Evolutionary conservation across 2,888 invertebrate genomes (phyloP), one percentile per base, ranked within the genome.

Genomic region (Agrochola macilenta): DNA sequence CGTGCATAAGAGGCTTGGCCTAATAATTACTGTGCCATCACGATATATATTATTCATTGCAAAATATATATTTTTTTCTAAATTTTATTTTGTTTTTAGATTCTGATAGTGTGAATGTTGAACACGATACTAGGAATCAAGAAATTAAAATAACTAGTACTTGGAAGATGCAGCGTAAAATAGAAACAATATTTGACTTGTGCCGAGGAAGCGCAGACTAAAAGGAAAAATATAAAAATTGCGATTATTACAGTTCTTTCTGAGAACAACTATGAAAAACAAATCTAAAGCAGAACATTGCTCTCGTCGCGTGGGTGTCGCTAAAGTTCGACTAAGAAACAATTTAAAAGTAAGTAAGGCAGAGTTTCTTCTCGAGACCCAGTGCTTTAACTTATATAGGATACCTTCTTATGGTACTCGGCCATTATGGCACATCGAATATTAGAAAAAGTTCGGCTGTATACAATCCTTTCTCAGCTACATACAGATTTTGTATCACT

Each of bases 131-230:
- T n/a, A 65, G 60, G 58, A 49, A 49, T 49, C 14, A 70, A 60
- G 23, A 9, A 66, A 57, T 54, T 58, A 63, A 69, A 74, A 69
- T 73, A 60, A 54, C 35, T 68, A 71, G 54, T 57, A 64, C 23
- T 57, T 66, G 49, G n/a, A 60, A 69, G 26, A 65, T 20, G 49
- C 23, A 17, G 20, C 26, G 35, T 63, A 60, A 68, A 82, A 58
- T 61, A 7, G 43, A 71, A 81, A 69, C 68, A 71, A 64, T 64
- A 71, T 80, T 57, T 71, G 39, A 71, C 46, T 80, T 61, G 20
- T 63, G 35, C 30, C 57, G 39, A 30, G 61, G 30, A 57, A 57
- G 39, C 46, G 39, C 14, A 43, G 43, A 17, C 23, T 52, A 30
- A 57, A 78, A 49, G 39, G 12, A 64, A 72, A 35, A 72, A n/a